These are phyloP conservation scores for Stenodera caucasica DNA, from an alignment of 2,888 invertebrate species.

Conservation along the genomic window DNA sequence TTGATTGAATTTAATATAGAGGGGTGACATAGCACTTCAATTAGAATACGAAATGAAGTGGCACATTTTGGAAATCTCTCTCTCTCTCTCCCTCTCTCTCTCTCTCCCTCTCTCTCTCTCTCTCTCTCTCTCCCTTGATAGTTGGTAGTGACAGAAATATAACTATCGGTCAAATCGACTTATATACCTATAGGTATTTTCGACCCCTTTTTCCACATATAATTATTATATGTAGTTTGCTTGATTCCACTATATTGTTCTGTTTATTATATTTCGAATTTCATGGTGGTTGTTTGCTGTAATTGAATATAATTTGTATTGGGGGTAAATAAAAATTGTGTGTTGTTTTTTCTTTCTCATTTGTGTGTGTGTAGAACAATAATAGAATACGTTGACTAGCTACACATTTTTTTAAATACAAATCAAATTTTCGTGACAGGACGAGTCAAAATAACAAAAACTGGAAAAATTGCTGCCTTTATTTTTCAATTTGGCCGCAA, in stretches of 20 bases:
- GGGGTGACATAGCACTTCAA: slow-evolving; percentile 28
- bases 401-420: background rate
- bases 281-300: slow-evolving; percentile 17
- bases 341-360: too few species aligned
- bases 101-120: too few species aligned
- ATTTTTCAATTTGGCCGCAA: background rate
- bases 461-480: background rate
- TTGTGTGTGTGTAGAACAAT: too few species aligned
- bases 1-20: slow-evolving; percentile 32
- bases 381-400: background rate
- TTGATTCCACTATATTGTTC: slow-evolving; percentile 41
- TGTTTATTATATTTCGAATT: slow-evolving; percentile 39
- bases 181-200: too few species aligned
- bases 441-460: background rate
- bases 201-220: background rate
- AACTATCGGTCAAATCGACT: background rate
- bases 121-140: too few species aligned
- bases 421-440: background rate
- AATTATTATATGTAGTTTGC: slow-evolving; percentile 36
- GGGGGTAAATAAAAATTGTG: background rate
- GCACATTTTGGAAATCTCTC: slow-evolving; percentile 1
- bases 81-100: too few species aligned
- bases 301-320: slow-evolving; percentile 16
- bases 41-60: slow-evolving; percentile 37
- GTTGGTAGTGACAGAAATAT: slow-evolving; percentile 1